These are phyloP conservation scores for Anhinga rufa DNA, from an alignment of 2,113 vertebrate species.

Conservation along the genomic window DNA sequence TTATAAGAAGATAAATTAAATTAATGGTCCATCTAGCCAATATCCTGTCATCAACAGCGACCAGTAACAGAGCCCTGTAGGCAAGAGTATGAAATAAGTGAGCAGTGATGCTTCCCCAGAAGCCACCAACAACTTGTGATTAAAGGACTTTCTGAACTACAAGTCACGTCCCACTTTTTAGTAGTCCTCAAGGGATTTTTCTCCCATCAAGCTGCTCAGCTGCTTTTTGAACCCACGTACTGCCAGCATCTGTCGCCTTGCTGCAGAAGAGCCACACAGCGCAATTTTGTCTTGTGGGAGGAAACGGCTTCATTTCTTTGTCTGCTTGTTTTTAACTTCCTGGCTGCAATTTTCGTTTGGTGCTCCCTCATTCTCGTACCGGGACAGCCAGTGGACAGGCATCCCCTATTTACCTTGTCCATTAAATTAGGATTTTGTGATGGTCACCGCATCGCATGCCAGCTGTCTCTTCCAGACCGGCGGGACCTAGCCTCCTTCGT, in stretches of 20 bases:
- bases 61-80: neutral
- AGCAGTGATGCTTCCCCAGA: neutral
- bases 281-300: neutral
- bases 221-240: neutral
- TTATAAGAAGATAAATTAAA: neutral
- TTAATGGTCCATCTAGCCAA: neutral
- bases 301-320: neutral
- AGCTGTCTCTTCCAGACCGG: neutral
- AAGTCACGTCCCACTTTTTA: neutral
- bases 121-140: neutral
- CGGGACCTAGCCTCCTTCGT: neutral
- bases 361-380: neutral
- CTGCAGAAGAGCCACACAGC: neutral
- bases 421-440: neutral
- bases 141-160: neutral
- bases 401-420: too few relatives aligned
- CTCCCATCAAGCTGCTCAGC: neutral
- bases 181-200: neutral
- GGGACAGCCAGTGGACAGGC: neutral
- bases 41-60: neutral
- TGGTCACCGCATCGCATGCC: rapidly evolving
- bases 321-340: neutral
- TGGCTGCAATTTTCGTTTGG: neutral
- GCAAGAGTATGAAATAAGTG: neutral
- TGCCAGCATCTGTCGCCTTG: neutral